A percentile compares a stretch with the other conserved stretches of the same genome.
phyloP scores from a whole-genome alignment of 2,113 vertebrate species.

The Taxidea taxus region DNA sequence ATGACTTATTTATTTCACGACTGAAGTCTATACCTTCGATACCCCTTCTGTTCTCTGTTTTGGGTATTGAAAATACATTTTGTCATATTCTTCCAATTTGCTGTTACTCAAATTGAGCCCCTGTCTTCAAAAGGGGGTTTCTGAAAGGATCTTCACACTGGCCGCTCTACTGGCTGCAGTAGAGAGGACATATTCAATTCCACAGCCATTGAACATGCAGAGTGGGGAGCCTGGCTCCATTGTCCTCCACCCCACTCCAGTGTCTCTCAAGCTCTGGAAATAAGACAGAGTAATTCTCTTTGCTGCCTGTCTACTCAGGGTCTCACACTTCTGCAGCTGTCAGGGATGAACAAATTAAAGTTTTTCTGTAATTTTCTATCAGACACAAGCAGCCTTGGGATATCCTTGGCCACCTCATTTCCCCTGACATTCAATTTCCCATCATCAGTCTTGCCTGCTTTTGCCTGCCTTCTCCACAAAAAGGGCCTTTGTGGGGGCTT shows the following conservation, averaged over 20 bases:
- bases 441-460: neutral
- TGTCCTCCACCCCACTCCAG: neutral
- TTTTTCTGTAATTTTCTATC: constrained; percentile 30
- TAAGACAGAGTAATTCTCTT: neutral
- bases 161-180: neutral
- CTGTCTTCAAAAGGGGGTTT: constrained; percentile 1
- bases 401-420: constrained; percentile 5
- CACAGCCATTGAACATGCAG: neutral
- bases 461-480: constrained; percentile 31
- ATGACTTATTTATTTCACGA: neutral
- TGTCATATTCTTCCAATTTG: neutral
- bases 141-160: neutral
- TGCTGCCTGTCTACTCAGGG: neutral
- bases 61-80: constrained; percentile 45
- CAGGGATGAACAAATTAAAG: constrained; percentile 50
- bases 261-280: neutral
- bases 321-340: constrained; percentile 23
- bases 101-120: neutral
- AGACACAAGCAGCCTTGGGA: constrained; percentile 49
- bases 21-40: neutral
- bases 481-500: neutral
- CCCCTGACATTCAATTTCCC: constrained; percentile 38
- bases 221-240: neutral
- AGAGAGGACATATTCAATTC: neutral
- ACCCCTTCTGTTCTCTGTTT: neutral